phyloP scores from a whole-genome alignment of 2,888 invertebrate genomes.

The Rhamnusium bicolor region DNA sequence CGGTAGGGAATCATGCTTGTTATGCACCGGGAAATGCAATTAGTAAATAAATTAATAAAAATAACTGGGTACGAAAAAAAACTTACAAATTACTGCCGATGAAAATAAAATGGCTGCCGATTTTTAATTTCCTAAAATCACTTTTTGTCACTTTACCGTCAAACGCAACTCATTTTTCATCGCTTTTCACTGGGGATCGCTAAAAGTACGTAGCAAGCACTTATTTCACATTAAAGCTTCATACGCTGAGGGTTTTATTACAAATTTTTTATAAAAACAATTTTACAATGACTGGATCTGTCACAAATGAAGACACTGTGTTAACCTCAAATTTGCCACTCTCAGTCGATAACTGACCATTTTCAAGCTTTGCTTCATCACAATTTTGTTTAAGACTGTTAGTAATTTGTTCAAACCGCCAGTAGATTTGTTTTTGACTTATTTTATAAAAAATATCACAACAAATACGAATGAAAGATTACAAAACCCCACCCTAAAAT shows the following conservation, averaged over 20 bases:
- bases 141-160: conserved; percentile 44
- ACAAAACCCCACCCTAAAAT: conserved; percentile 60
- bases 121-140: conserved; percentile 50
- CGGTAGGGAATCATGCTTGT: background rate
- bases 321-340: conserved; percentile 52
- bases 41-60: conserved; percentile 14
- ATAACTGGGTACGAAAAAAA: conserved; percentile 48
- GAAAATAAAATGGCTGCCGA: conserved; percentile 55
- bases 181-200: conserved; percentile 8
- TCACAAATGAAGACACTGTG: conserved; percentile 49
- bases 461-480: conserved; percentile 46
- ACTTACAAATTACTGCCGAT: conserved; percentile 58
- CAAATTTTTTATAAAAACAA: conserved; percentile 37
- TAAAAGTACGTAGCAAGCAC: conserved; percentile 21
- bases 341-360: conserved; percentile 47
- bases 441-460: conserved; percentile 43
- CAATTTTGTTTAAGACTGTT: conserved; percentile 13
- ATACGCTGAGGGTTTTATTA: conserved; percentile 25
- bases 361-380: conserved; percentile 22
- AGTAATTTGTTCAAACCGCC: background rate
- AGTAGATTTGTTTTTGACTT: conserved; percentile 24
- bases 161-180: conserved; percentile 39
- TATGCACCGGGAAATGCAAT: background rate
- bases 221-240: conserved; percentile 31
- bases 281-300: conserved; percentile 44